Base-by-base conservation (phyloP, 2,113 vertebrate genomes). In the Lutjanus erythropterus region DNA sequence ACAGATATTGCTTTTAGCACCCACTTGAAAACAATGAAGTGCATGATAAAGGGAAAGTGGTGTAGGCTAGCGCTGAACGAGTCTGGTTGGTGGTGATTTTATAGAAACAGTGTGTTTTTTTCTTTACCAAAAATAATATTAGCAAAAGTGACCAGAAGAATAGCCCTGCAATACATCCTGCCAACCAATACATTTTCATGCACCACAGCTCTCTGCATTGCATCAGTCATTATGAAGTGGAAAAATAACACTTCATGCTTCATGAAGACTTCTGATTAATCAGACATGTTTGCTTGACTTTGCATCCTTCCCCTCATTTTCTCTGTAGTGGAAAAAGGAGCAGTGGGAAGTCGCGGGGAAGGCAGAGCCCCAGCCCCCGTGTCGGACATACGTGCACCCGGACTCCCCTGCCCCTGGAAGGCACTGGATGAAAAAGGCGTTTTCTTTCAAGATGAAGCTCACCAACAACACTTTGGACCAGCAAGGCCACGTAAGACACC, bases 401-500 rank as follows among this genome's bases (percentile, higher is more conserved):
- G 96, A 97, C 80, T 97, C 97, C 4, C 96, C 97, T 5, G 96
- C 97, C 16, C 91, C 93, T 21, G 97, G 97, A 56, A 95, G 93
- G 73, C 96, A 97, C 91, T 97, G 97, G 97, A 97, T 97, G 97
- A 97, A 96, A 56, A 96, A 97, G 73, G 66, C 96, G 0, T 73
- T 96, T n/a, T 95, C 96, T 37, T 97, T 96, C 56, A 97, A 97
- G 42, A 91, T 97, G 79, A 97, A 97, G 83, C 95, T 97, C 84
- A 97, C 97, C 52, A 97, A 98, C 94, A 97, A 97, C 92, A 96
- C 96, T 2, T 77, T 97, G 79, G 96, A 98, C 82, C 96, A 97
- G 67, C 95, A 96, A 0, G 96, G 96, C 9, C 96, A 97, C 9
- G 97, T 97, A 86, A 87, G 95, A 46, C 16, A 0, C 4, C 6